phyloP scores from a whole-genome alignment of 2,888 invertebrate species.

The Apeira syringaria region DNA sequence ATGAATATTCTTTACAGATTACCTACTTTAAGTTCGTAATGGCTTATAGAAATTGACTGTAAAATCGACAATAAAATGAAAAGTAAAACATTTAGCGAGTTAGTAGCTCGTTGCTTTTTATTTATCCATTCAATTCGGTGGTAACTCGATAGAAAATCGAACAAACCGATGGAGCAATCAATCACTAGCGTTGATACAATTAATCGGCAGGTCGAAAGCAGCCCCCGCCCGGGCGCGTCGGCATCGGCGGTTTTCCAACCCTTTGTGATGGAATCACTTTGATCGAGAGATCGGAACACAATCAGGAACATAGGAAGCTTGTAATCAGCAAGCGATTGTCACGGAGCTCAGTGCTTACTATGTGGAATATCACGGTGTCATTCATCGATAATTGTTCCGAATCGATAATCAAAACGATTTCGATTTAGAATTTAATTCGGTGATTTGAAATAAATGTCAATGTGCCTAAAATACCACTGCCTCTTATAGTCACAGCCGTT shows the following conservation, averaged over 20 bases:
- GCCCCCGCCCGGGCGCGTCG: constrained; percentile 48
- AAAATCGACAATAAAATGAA: constrained; percentile 1
- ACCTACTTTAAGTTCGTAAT: too few species aligned
- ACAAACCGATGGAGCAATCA: constrained; percentile 38
- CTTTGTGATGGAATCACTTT: constrained; percentile 74
- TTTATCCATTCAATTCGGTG: constrained; percentile 15
- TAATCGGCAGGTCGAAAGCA: constrained; percentile 54
- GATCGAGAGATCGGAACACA: constrained; percentile 51
- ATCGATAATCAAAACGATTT: too few species aligned
- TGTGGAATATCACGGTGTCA: constrained; percentile 39
- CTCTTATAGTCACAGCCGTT: too few species aligned
- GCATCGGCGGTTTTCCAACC: constrained; percentile 66
- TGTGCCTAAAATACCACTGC: too few species aligned
- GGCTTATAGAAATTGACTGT: neutral
- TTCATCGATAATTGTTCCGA: constrained; percentile 31
- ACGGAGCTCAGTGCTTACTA: constrained; percentile 41
- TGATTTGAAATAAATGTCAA: too few species aligned
- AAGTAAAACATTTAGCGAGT: constrained; percentile 10
- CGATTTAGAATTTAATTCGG: too few species aligned
- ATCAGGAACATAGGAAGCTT: constrained; percentile 58
- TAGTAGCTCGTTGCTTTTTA: constrained; percentile 16
- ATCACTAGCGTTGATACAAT: constrained; percentile 54
- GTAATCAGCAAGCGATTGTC: constrained; percentile 64
- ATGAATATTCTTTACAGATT: neutral
- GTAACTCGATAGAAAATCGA: constrained; percentile 30